phyloP scores from a whole-genome alignment of 2,113 vertebrate species.

The Bucco capensis region DNA sequence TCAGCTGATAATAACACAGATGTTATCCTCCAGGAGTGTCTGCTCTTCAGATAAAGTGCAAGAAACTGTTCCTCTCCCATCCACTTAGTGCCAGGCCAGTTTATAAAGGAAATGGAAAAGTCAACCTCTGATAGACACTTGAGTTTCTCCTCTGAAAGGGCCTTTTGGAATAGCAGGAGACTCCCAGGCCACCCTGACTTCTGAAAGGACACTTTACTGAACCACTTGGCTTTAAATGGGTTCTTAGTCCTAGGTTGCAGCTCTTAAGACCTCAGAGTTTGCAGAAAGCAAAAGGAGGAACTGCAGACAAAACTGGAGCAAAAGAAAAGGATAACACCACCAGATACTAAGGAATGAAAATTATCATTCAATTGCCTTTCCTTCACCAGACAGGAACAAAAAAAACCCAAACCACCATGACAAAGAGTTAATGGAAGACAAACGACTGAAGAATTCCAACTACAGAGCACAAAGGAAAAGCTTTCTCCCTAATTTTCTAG shows the following conservation, averaged over 20 bases:
- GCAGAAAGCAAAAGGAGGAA: neutral
- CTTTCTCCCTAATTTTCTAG: neutral
- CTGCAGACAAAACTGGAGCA: neutral
- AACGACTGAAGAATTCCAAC: neutral
- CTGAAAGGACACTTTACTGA: neutral
- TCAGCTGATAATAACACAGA: neutral
- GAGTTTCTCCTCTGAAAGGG: neutral
- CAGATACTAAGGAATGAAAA: neutral
- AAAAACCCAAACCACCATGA: neutral
- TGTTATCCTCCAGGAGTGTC: neutral
- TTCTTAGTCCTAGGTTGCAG: neutral
- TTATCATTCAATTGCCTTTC: neutral
- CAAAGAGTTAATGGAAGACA: neutral
- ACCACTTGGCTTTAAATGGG: neutral
- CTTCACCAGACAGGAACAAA: neutral
- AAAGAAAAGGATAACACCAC: neutral
- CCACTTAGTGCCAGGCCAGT: neutral
- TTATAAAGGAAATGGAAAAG: neutral
- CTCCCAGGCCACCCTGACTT: neutral
- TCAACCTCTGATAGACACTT: neutral
- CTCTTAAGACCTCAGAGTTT: neutral
- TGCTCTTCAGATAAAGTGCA: neutral
- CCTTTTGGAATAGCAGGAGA: neutral
- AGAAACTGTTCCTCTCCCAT: conserved; percentile 1
- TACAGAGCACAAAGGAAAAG: neutral